Evolutionary conservation across 2,797 vertebrate species (phyloP), one percentile per base, ranked within the genome.

Genomic region (Schizopygopsis pylzovi): DNA sequence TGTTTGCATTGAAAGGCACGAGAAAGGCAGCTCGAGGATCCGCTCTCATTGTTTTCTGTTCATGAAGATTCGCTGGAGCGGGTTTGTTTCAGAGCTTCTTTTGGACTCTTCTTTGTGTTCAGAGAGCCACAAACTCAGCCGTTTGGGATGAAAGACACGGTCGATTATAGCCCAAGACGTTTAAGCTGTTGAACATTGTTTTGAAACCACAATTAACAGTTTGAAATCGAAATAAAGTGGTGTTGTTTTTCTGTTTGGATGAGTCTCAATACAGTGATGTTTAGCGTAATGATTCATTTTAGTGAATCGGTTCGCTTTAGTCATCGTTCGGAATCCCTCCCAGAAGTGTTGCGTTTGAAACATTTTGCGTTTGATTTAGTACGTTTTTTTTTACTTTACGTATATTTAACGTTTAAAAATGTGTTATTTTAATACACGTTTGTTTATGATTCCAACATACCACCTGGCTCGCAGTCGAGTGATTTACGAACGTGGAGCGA

Each of bases 71-170:
- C 9, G 63, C 15, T 4, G 28, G 28, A 67, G 28, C 16, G 22
- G 82, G 56, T 39, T 49, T 65, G 28, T 83, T 76, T 76, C 71
- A 25, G 25, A n/a, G 82, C 56, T 75, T 75, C 81, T 72, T 20
- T 11, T 9, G 82, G 56, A 76, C 82, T 52, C 61, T 75, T 73
- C 81, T 84, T 84, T 84, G 82, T 84, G 72, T 84, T 76, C 82
- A 59, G 68, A 67, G 61, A 78, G 0, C 47, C 61, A 20, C 33
- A 22, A 67, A 75, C 52, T 10, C 82, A 16, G 7, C 28, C 45
- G 82, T 28, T 25, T 49, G 7, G 47, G 15, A 25, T 33, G 28
- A 39, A 67, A 9, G 8, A 33, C 1, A 18, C 61, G 45, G 3
- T 18, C 8, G 18, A 1, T 1, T 4, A 18, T 12, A 41, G 39